These are phyloP conservation scores for Ephydatia muelleri DNA, from an alignment of 37 sponge, comb jelly and placozoan species.

Conservation along the genomic window DNA sequence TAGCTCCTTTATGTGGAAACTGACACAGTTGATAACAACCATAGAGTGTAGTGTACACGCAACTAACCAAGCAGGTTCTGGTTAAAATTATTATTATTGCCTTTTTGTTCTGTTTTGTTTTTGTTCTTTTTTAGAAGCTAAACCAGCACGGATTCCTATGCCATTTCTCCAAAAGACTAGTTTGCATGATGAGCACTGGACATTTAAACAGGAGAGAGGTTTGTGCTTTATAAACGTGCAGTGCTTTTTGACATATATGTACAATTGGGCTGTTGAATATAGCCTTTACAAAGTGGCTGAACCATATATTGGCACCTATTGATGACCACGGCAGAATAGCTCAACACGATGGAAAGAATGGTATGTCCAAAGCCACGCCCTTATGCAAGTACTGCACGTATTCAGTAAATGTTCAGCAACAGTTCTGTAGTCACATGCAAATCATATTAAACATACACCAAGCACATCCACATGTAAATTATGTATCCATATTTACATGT, in stretches of 20 bases:
- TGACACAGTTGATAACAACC: background rate
- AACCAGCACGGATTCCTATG: conserved; percentile 19
- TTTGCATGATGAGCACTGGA: conserved; percentile 90
- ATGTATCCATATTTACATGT: background rate
- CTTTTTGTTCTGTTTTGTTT: background rate
- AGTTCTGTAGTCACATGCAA: background rate
- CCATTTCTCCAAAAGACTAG: conserved; percentile 47
- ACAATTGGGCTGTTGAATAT: background rate
- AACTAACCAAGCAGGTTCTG: too few relatives aligned
- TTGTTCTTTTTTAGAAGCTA: background rate
- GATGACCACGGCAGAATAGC: conserved; percentile 45
- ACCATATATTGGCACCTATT: conserved; percentile 73
- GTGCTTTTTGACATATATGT: background rate
- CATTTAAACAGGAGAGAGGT: conserved; percentile 83
- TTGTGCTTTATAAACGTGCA: background rate
- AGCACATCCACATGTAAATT: background rate
- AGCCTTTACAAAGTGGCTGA: conserved; percentile 88
- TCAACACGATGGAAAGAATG: conserved; percentile 18
- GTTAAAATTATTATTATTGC: too few relatives aligned
- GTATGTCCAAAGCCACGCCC: background rate
- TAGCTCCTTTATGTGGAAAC: conserved; percentile 50
- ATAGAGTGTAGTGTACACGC: background rate
- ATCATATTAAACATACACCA: background rate
- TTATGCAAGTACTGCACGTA: background rate
- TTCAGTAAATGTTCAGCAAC: background rate